Evolutionary conservation across 2,797 vertebrate genomes (phyloP).

Genomic region (Echiichthys vipera): DNA sequence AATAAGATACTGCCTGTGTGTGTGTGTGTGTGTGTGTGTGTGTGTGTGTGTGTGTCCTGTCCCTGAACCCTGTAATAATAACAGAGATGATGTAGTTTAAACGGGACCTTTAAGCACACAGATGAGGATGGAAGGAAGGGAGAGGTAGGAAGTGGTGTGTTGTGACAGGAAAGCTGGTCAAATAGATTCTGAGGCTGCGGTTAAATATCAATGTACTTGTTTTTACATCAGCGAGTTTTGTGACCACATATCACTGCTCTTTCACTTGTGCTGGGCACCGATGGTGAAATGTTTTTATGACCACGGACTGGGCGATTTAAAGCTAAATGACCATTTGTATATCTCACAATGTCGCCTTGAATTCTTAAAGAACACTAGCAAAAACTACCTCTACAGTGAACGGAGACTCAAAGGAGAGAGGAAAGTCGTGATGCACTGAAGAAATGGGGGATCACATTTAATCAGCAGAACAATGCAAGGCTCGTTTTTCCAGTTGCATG

Average conservation of each 20-base stretch:
- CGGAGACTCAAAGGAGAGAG: no score
- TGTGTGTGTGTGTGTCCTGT: constrained; percentile 32
- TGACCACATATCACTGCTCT: neutral
- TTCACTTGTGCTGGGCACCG: neutral
- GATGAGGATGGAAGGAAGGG: constrained; percentile 31
- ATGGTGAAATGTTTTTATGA: no score
- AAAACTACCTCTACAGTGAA: no score
- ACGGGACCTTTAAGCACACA: constrained; percentile 22
- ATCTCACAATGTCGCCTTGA: no score
- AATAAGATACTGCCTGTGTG: constrained; percentile 20
- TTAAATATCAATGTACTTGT: neutral
- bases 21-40: no score
- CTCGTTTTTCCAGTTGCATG: no score
- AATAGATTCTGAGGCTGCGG: constrained; percentile 14
- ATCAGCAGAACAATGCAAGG: no score
- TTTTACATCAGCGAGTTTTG: neutral
- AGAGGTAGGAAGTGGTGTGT: constrained; percentile 30
- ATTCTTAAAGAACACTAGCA: no score
- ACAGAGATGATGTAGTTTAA: constrained; percentile 42
- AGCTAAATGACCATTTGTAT: no score
- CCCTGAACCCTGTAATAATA: constrained; percentile 52
- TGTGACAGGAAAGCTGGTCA: constrained; percentile 37
- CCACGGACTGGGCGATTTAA: no score
- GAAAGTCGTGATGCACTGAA: no score
- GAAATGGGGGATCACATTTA: no score